Base-by-base conservation (phyloP, 2,113 vertebrate genomes). In the Pterocles burchelli region DNA sequence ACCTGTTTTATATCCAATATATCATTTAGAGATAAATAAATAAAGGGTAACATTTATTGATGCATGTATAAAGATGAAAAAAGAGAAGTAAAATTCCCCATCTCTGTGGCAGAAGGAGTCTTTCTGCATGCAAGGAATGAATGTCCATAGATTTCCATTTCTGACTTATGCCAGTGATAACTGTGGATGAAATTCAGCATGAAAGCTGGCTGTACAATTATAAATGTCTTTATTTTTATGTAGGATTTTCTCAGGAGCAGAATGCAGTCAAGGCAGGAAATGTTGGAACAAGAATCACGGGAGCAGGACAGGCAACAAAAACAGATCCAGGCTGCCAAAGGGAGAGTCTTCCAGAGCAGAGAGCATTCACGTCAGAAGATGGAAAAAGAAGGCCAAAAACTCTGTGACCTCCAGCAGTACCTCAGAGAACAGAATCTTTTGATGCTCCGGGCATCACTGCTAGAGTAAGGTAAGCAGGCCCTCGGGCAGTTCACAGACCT, bases 341-440 rank as follows among this genome's bases (percentile, higher is more conserved):
- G 28, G 36, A 93, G 45, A 72, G 26, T 10, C 28, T 68, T 88
- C 34, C 93, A 89, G 66, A 95, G 70, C 67, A 88, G 85, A 85
- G 73, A 80, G 12, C 4, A 0, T 68, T 94, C 65, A 43, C 11
- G 1, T 14, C 65, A 66, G 33, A 90, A 91, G 68, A 45, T 61
- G 66, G 89, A 96, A 85, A 97, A 93, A 88, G 81, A 86, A 43
- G 17, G 46, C 20, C 18, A 91, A 3, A 92, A 90, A 6, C 80
- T 88, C 43, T 3, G 2, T 67, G 93, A 89, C 21, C 82, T 97
- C 24, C 94, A 94, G 34, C 88, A 93, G 41, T 90, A 96, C 65
- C 87, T 97, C n/a, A 88, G 58, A 62, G 94, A 98, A 22, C 94
- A 96, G 73, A 95, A 83, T 22, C 96, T 97, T 21, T 29, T 96